Evolutionary conservation across 2,797 vertebrate species (phyloP).

Genomic region (Molossus molossus): DNA sequence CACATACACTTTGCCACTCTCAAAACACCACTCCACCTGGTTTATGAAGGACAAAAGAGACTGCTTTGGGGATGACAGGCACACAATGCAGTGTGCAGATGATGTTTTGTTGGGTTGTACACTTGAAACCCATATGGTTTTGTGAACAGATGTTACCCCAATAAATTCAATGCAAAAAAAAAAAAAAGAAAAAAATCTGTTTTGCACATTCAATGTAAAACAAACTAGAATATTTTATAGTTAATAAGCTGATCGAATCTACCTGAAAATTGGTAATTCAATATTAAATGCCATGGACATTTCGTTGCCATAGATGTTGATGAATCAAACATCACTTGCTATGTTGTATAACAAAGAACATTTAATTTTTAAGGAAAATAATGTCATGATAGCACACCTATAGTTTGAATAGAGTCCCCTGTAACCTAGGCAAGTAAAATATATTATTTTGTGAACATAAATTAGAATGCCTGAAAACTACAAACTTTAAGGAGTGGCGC

Average conservation of each 20-base stretch:
- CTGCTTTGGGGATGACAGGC: not conserved
- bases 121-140: not conserved
- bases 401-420: not conserved
- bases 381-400: constrained; percentile 21
- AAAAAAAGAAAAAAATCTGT: constrained; percentile 1
- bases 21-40: not conserved
- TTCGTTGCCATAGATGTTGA: constrained; percentile 74
- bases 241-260: constrained; percentile 82
- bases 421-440: not conserved
- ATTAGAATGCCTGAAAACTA: fast-evolving
- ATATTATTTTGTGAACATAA: not conserved
- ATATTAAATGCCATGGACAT: constrained; percentile 75
- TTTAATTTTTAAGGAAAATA: constrained; percentile 60
- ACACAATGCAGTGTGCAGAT: not conserved
- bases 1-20: not conserved
- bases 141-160: not conserved
- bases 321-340: not conserved
- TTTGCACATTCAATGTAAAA: constrained; percentile 72
- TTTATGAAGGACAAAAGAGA: not conserved
- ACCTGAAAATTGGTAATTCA: constrained; percentile 78
- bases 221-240: constrained; percentile 75
- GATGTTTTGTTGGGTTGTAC: not conserved
- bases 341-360: not conserved
- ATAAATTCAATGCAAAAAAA: not conserved
- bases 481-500: not conserved